phyloP scores from a whole-genome alignment of 2,113 vertebrate genomes.

The Ursus arctos region DNA sequence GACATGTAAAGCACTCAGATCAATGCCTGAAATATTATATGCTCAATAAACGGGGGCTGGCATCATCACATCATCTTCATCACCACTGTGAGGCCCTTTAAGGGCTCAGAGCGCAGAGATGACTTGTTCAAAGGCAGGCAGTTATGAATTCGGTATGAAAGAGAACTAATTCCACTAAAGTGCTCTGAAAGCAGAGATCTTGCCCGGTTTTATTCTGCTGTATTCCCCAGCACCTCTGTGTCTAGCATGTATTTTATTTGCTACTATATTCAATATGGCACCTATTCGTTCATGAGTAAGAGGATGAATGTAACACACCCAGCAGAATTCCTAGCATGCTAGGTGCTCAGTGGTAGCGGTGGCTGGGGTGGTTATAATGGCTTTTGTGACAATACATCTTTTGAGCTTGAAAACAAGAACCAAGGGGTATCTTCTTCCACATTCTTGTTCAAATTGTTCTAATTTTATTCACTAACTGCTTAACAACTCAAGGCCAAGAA shows the following conservation, averaged over 20 bases:
- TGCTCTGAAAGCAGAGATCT: not conserved
- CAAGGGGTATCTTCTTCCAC: not conserved
- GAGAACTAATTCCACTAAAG: not conserved
- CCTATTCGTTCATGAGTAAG: not conserved
- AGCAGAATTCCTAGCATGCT: not conserved
- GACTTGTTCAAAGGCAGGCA: not conserved
- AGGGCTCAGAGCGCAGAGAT: not conserved
- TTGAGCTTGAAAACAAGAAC: not conserved
- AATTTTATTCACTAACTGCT: not conserved
- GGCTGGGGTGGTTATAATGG: not conserved
- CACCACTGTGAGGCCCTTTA: not conserved
- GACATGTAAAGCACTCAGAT: not conserved
- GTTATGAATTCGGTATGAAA: slow-evolving; percentile 14
- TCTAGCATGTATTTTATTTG: slow-evolving; percentile 12
- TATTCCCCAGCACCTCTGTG: not conserved
- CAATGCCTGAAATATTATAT: not conserved
- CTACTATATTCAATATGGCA: not conserved
- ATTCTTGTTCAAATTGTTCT: slow-evolving; percentile 6
- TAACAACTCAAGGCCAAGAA: not conserved
- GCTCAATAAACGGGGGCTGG: slow-evolving; percentile 25
- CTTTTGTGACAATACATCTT: not conserved
- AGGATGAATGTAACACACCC: not conserved
- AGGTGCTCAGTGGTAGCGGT: not conserved
- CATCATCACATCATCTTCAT: not conserved
- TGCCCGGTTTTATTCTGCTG: slow-evolving; percentile 10